A percentile compares a stretch with the other conserved stretches of the same genome.
phyloP scores from a whole-genome alignment of 2,113 vertebrate genomes.

The Galeopterus variegatus region DNA sequence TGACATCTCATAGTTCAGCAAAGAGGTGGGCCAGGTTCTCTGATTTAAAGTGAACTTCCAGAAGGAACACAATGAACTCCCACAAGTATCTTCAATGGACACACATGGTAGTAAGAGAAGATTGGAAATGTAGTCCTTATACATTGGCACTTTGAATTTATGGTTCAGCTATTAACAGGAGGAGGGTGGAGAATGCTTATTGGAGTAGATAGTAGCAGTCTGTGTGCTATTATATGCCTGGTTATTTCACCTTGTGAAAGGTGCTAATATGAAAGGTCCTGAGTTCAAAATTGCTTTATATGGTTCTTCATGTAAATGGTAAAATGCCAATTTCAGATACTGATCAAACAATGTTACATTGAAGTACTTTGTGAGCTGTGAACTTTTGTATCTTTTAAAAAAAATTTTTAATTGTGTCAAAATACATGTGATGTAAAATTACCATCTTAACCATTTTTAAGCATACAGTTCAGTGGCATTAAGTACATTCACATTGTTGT shows the following conservation, averaged over 20 bases:
- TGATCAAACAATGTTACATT: conserved; percentile 3
- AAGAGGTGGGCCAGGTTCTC: neutral
- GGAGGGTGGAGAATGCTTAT: neutral
- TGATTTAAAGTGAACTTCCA: neutral
- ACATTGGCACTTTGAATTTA: neutral
- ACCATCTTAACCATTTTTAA: neutral
- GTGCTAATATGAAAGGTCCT: neutral
- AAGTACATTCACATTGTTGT: neutral
- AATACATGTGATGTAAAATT: neutral
- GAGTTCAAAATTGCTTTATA: conserved; percentile 1
- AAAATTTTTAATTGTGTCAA: neutral
- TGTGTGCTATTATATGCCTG: neutral
- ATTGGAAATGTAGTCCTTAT: neutral
- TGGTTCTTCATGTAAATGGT: neutral
- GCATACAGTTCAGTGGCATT: neutral
- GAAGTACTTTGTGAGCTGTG: neutral
- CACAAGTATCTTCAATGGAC: neutral
- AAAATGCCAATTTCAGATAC: neutral
- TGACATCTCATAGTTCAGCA: neutral
- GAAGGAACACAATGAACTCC: neutral
- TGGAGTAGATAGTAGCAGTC: neutral
- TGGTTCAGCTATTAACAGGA: neutral
- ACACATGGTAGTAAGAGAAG: neutral
- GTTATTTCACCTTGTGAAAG: neutral
- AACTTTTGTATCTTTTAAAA: neutral